Conservation (phyloP, 1,140 invertebrate genomes). For the Halesus radiatus region DNA sequence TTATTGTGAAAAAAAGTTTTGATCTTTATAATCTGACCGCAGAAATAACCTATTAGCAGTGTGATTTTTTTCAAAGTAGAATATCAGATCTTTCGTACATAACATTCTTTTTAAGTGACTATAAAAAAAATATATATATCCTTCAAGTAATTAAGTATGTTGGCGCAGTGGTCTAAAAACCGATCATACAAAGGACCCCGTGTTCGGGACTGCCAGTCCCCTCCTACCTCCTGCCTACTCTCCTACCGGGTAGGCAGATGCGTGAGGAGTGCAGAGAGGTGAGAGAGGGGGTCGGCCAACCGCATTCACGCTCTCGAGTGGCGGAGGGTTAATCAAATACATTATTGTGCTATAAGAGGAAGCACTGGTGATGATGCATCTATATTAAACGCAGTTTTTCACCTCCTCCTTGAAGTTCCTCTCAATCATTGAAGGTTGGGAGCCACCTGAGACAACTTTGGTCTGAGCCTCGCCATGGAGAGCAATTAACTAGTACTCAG, state of each 20-base stretch:
- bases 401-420: background rate
- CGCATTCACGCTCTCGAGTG: background rate
- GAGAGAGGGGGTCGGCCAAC: background rate
- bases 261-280: too few relatives aligned
- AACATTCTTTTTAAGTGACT: background rate
- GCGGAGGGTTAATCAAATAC: constrained; percentile 13
- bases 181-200: constrained; percentile 1
- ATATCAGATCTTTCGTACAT: background rate
- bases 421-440: background rate
- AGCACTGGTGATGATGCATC: background rate
- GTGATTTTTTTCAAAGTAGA: too few relatives aligned
- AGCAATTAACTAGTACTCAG: too few relatives aligned
- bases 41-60: too few relatives aligned
- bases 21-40: too few relatives aligned
- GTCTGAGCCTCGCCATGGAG: background rate
- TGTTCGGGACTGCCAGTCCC: background rate
- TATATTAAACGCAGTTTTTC: background rate
- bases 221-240: too few relatives aligned
- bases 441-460: background rate
- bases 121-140: background rate
- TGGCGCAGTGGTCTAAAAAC: background rate
- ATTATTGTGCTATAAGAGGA: background rate
- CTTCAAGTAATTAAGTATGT: background rate
- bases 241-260: too few relatives aligned
- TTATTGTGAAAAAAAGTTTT: too few relatives aligned